These are phyloP conservation scores for Okapia johnstoni DNA, from an alignment of 2,113 vertebrate species.

Conservation along the genomic window DNA sequence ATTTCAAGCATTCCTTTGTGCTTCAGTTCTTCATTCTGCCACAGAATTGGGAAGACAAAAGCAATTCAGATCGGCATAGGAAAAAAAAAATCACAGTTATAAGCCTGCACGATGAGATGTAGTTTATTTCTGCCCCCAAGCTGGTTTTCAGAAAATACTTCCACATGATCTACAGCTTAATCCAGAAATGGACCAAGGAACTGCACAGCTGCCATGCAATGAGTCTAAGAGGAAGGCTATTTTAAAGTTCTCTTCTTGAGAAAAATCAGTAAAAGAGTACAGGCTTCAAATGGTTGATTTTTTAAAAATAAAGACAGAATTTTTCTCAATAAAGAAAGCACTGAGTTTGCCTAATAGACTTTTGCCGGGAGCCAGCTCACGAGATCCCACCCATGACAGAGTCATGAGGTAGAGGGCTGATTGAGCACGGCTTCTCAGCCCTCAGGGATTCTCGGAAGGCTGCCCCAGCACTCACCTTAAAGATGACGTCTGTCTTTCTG, in stretches of 20 bases:
- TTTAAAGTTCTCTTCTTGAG: not conserved
- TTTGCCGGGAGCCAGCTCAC: too few species aligned
- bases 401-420: too few species aligned
- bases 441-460: too few species aligned
- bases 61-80: not conserved
- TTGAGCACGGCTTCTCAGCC: too few species aligned
- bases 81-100: not conserved
- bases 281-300: not conserved
- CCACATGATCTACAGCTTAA: not conserved
- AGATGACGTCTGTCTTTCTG: too few species aligned
- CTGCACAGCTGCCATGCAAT: not conserved
- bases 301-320: not conserved
- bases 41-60: not conserved
- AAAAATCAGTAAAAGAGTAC: not conserved
- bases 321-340: not conserved
- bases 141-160: slow-evolving; percentile 35
- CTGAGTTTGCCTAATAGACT: not conserved
- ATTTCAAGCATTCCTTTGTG: not conserved
- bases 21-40: not conserved
- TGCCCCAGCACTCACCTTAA: too few species aligned
- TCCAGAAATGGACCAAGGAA: slow-evolving; percentile 12
- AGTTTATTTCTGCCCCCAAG: slow-evolving; percentile 24
- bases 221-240: not conserved
- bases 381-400: too few species aligned
- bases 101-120: not conserved